phyloP scores from a whole-genome alignment of 1,140 invertebrate genomes.

The Calephelis nemesis region DNA sequence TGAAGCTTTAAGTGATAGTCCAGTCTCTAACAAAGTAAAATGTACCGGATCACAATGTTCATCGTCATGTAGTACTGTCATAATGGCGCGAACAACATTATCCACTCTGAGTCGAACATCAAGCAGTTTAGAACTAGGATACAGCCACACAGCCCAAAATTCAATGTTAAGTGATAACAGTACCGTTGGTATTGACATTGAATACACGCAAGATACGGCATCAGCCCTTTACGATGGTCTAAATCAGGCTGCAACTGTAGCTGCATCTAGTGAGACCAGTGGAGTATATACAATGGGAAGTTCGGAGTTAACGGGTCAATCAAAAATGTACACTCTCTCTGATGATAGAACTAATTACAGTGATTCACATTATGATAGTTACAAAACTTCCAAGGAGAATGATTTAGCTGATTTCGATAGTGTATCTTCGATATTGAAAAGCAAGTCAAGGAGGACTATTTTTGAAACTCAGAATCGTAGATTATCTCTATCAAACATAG shows the following conservation, averaged over 20 bases:
- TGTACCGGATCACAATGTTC: constrained; percentile 87
- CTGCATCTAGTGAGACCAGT: constrained; percentile 86
- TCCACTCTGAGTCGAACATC: constrained; percentile 81
- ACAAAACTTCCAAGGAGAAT: constrained; percentile 69
- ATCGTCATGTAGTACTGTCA: constrained; percentile 90
- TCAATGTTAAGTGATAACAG: constrained; percentile 85
- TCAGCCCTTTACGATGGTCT: constrained; percentile 71
- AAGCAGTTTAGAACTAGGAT: constrained; percentile 88
- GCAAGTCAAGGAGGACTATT: constrained; percentile 57
- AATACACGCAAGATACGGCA: constrained; percentile 78
- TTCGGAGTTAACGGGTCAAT: constrained; percentile 81
- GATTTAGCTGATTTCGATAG: constrained; percentile 73
- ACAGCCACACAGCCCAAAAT: constrained; percentile 91
- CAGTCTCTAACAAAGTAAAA: constrained; percentile 64
- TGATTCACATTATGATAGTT: constrained; percentile 78
- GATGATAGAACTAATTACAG: constrained; percentile 65
- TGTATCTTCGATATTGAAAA: constrained; percentile 71
- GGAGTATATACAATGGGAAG: constrained; percentile 88
- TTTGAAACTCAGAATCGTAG: constrained; percentile 40
- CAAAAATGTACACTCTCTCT: constrained; percentile 59
- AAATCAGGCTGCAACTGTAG: constrained; percentile 67
- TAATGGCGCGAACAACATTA: constrained; percentile 82
- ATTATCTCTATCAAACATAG: constrained; percentile 48
- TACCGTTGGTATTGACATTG: constrained; percentile 75
- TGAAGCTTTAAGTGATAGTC: constrained; percentile 59